A percentile compares a stretch with the other conserved stretches of the same genome.
These are phyloP conservation scores for Fabriciana adippe DNA, from an alignment of 2,888 invertebrate genomes.

Conservation along the genomic window DNA sequence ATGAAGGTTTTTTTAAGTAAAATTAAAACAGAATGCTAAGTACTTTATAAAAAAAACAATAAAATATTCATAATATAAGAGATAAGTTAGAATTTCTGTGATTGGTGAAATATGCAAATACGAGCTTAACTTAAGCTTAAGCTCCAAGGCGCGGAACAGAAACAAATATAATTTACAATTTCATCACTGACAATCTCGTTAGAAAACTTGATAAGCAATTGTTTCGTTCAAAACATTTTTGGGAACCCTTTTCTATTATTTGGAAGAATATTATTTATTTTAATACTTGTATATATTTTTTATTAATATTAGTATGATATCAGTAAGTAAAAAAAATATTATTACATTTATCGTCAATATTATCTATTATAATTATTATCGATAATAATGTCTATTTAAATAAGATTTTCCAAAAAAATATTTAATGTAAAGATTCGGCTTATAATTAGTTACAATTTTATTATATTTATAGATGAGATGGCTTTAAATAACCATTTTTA, in stretches of 20 bases:
- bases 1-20: too few species aligned
- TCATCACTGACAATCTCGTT: slow-evolving; percentile 16
- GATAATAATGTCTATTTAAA: too few species aligned
- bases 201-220: slow-evolving; percentile 9
- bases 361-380: too few species aligned
- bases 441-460: too few species aligned
- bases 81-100: neutral
- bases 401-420: too few species aligned
- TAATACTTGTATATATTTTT: too few species aligned
- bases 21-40: neutral
- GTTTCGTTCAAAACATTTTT: slow-evolving; percentile 2
- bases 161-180: slow-evolving; percentile 21
- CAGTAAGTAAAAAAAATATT: too few species aligned
- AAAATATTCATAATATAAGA: neutral
- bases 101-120: slow-evolving; percentile 19
- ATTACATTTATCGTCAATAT: too few species aligned
- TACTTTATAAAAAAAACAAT: neutral
- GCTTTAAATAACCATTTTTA: too few species aligned
- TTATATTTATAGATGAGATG: too few species aligned
- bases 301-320: too few species aligned
- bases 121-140: slow-evolving; percentile 12
- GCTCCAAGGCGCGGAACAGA: slow-evolving; percentile 16
- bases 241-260: slow-evolving; percentile 1
- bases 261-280: neutral
- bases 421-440: too few species aligned